phyloP scores from a whole-genome alignment of 2,113 vertebrate species.

The Megaceryle torquata region DNA sequence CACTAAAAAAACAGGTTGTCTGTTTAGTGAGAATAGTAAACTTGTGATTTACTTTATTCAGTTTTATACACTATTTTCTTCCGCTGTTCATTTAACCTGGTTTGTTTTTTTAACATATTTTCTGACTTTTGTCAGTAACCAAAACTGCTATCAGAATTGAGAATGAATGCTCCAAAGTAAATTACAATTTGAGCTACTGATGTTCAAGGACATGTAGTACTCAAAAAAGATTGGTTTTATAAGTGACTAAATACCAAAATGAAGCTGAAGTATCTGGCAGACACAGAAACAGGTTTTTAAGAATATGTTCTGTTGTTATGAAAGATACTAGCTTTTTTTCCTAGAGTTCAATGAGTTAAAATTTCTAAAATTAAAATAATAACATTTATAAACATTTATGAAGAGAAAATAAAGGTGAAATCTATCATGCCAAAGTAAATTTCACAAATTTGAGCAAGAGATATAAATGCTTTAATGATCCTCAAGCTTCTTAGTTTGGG shows the following conservation, averaged over 20 bases:
- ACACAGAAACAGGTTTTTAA: neutral
- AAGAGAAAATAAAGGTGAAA: neutral
- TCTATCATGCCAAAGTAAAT: neutral
- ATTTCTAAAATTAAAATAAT: neutral
- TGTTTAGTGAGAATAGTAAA: slow-evolving; percentile 1
- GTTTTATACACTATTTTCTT: neutral
- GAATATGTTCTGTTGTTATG: neutral
- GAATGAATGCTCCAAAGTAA: neutral
- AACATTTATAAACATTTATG: neutral
- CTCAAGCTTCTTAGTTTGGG: neutral
- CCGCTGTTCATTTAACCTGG: neutral
- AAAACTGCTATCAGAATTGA: neutral
- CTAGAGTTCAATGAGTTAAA: neutral
- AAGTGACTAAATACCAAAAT: neutral
- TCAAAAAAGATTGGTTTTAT: neutral
- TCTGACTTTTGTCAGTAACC: neutral
- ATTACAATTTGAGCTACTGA: neutral
- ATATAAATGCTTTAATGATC: neutral
- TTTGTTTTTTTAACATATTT: neutral
- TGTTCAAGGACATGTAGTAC: neutral
- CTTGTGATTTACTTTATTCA: neutral
- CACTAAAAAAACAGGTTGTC: slow-evolving; percentile 24
- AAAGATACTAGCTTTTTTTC: neutral
- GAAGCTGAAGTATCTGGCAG: neutral
- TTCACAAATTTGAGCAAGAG: neutral